A percentile compares a stretch with the other conserved stretches of the same genome.
Evolutionary conservation across 2,888 invertebrate species (phyloP).

Genomic region (Catocala fraxini): DNA sequence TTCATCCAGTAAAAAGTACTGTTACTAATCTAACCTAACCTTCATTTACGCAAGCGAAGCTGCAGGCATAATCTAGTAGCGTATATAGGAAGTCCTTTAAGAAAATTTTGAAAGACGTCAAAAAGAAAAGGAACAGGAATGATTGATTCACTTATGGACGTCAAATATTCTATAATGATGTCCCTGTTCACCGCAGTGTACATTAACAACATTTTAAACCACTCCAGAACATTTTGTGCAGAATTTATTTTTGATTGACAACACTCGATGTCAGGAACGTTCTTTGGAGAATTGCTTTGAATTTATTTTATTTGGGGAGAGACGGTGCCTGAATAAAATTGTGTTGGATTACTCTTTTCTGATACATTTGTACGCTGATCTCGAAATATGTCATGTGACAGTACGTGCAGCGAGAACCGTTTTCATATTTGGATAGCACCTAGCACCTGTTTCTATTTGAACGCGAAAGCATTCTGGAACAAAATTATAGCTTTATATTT

Average conservation of each 20-base stretch:
- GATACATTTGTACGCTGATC: background rate
- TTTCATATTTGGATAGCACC: background rate
- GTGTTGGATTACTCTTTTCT: background rate
- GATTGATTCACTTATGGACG: background rate
- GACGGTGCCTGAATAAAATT: background rate
- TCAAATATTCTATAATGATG: background rate
- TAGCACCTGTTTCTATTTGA: background rate
- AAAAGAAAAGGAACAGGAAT: too few species aligned
- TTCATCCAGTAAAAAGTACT: too few species aligned
- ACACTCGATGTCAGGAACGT: background rate
- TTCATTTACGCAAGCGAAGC: too few species aligned
- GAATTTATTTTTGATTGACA: constrained; percentile 17
- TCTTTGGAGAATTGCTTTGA: constrained; percentile 1
- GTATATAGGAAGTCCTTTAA: background rate
- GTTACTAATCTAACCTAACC: too few species aligned
- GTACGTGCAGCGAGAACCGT: background rate
- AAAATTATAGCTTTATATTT: background rate
- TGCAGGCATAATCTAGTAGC: background rate
- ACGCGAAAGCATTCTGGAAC: background rate
- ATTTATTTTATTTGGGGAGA: constrained; percentile 20
- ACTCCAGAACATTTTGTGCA: constrained; percentile 12
- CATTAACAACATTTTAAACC: constrained; percentile 23
- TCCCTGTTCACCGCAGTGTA: constrained; percentile 1
- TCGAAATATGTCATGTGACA: background rate
- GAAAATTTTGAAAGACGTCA: too few species aligned